Evolutionary conservation across 2,888 invertebrate genomes (phyloP), one percentile per base, ranked within the genome.

Genomic region (Limnephilus rhombicus): DNA sequence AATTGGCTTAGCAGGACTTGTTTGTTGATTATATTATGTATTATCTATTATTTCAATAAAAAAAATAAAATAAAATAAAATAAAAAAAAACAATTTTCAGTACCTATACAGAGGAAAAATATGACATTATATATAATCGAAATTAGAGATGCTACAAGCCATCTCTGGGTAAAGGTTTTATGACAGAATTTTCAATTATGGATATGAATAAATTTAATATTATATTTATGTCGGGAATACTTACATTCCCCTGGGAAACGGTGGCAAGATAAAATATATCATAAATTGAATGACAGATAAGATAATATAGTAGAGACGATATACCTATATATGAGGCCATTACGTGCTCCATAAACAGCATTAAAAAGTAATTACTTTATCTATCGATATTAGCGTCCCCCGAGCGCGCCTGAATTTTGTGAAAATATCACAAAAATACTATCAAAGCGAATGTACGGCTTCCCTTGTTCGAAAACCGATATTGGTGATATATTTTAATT

Each of bases 401-500:
- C 15, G 83, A 83, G 31, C 31, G 83, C 24, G 24, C 9, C 37
- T 34, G n/a, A 83, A 83, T 37, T 34, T 83, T 11, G 34, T 9
- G 41, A 24, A 82, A 83, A 83, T 15, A 37, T 83, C 83, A 83
- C 37, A 83, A 83, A 83, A 83, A 83, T 83, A 37, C 34, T 83
- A 83, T 83, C 34, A 83, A 31, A 83, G 34, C 31, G 37, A 83
- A 83, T 83, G 34, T 83, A 83, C 83, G 83, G 83, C 83, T 83
- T 83, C 83, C 83, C 83, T 83, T 34, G 37, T 18, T 37, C 24
- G 15, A 83, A 37, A 37, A 83, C 83, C 83, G 83, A 83, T 83
- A 83, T 37, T 37, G 83, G 83, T 83, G 83, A 83, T 83, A 83
- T 83, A 83, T 83, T 83, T 83, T 83, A 83, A 83, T 83, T 83